Evolutionary conservation across 1,140 invertebrate species (phyloP), one percentile per base, ranked within the genome.

Genomic region (Papilio machaon): DNA sequence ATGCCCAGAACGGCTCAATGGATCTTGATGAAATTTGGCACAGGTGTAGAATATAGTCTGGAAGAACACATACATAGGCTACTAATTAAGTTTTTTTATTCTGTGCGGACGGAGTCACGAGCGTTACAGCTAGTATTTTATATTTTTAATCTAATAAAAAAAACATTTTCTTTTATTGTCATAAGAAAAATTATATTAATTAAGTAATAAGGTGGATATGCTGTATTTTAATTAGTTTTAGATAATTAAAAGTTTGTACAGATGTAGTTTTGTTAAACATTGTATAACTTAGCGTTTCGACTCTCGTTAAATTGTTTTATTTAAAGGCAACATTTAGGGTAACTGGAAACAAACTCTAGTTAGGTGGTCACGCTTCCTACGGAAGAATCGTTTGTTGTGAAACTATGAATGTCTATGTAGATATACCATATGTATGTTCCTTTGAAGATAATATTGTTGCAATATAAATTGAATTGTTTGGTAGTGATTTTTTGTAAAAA

Each of bases 241-340:
- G 60, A 30, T 64, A 64, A 64, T 64, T 64, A 64, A 30, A 64
- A 64, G 7, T 64, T 64, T 30, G 60, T 19, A 7, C 17, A 6
- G 17, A 58, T 5, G 7, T 8, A 58, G 54, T 58, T 58, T 19
- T 58, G 17, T 58, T 58, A 64, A 23, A 64, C 60, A 64, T 64
- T 64, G 60, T 60, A 60, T 9, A 60, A 60, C 15, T 10, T 13
- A 30, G 23, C 60, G 19, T 64, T 30, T 23, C 23, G 11, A 30
- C 60, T 64, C 60, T 64, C 60, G 60, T 64, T 64, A 13, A 64
- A 64, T 64, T 30, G 60, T 64, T 64, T 64, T 64, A 30, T 64
- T 64, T 64, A 64, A 64, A 30, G 30, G 60, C 23, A 64, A 64
- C 60, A 64, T 64, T 64, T 64, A 10, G 2, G 9, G 60, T 2